Conservation (phyloP, 92 coral and sea anemone species). For the Montipora capitata region DNA sequence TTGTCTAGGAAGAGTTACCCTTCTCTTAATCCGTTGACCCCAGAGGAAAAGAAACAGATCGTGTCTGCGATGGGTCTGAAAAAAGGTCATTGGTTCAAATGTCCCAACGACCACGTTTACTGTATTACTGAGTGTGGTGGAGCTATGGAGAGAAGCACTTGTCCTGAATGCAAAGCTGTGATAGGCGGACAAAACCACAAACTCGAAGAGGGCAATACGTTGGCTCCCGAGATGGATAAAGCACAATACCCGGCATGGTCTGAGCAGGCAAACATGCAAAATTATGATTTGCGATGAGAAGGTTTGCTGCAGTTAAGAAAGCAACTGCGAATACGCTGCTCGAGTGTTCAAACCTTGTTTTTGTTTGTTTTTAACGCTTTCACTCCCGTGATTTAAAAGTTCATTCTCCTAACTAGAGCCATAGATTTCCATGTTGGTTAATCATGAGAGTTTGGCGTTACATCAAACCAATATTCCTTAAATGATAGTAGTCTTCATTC, state of each 20-base stretch:
- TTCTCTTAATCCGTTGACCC: constrained; percentile 65
- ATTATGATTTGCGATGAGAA: constrained; percentile 51
- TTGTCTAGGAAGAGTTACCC: constrained; percentile 8
- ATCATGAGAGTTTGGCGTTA: no score
- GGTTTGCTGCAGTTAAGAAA: no score
- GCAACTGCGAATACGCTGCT: no score
- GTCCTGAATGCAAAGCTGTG: constrained; percentile 86
- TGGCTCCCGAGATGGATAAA: constrained; percentile 94
- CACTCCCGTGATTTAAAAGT: no score
- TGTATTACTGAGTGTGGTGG: constrained; percentile 94
- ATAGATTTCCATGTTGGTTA: no score
- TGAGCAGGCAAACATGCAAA: constrained; percentile 88
- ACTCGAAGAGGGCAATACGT: constrained; percentile 71
- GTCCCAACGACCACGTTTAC: constrained; percentile 88
- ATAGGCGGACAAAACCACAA: constrained; percentile 86
- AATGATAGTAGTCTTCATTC: no score
- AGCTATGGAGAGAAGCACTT: constrained; percentile 85
- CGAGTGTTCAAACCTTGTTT: no score
- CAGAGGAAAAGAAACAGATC: constrained; percentile 81
- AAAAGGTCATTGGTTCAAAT: constrained; percentile 93
- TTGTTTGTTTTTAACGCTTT: no score
- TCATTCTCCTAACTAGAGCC: no score
- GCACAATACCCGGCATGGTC: constrained; percentile 90
- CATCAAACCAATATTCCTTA: no score
- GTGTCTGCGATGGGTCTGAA: constrained; percentile 81